A percentile compares a stretch with the other conserved stretches of the same genome.
Conservation (phyloP, 2,113 vertebrate species). For the Saiga tatarica region DNA sequence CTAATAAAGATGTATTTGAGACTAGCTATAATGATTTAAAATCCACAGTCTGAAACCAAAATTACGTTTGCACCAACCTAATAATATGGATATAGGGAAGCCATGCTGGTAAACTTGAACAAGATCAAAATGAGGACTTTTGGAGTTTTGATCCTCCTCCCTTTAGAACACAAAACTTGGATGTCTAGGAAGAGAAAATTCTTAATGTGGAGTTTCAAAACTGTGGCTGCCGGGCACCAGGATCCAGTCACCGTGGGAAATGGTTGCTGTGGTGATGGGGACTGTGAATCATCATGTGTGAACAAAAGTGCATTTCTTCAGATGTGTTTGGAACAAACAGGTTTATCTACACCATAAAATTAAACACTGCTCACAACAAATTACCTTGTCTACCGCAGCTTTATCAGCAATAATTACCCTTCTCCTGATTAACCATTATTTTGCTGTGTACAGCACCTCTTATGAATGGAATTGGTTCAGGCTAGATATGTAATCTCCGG, state of each 20-base stretch:
- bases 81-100: not conserved
- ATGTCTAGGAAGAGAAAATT: not conserved
- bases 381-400: constrained; percentile 58
- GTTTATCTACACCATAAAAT: constrained; percentile 65
- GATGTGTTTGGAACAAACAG: constrained; percentile 46
- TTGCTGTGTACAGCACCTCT: constrained; percentile 56
- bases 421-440: constrained; percentile 66
- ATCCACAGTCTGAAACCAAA: not conserved
- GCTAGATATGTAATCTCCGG: constrained; percentile 28
- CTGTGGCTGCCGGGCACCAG: not conserved
- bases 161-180: not conserved
- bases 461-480: constrained; percentile 39
- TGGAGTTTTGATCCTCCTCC: not conserved
- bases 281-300: not conserved
- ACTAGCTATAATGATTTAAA: not conserved
- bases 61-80: not conserved
- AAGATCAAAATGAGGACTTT: not conserved
- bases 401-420: constrained; percentile 65
- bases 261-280: not conserved
- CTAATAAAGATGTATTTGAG: not conserved
- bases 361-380: constrained; percentile 67
- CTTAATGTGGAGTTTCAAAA: not conserved
- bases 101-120: not conserved
- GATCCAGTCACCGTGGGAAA: not conserved
- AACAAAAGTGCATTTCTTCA: constrained; percentile 50